These are phyloP conservation scores for Pampusana beccarii DNA, from an alignment of 2,113 vertebrate species.

Conservation along the genomic window DNA sequence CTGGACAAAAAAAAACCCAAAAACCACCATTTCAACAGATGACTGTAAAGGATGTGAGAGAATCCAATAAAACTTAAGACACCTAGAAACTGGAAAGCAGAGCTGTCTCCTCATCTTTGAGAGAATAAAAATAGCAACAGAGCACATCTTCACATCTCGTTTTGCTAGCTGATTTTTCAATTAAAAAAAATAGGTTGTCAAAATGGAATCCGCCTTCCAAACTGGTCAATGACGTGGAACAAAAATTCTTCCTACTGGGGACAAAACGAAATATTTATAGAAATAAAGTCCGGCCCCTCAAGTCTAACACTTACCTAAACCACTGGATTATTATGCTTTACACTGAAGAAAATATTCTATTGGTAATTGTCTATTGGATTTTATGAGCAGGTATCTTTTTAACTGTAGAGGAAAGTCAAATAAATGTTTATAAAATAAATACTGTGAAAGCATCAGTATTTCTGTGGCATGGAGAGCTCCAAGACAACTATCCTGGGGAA, in stretches of 20 bases:
- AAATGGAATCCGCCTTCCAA: background rate
- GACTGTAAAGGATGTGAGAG: background rate
- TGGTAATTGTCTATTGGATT: background rate
- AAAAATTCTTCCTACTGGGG: background rate
- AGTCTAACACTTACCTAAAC: background rate
- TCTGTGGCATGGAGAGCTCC: background rate
- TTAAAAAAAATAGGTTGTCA: background rate
- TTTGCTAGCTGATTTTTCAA: background rate
- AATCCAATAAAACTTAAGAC: background rate
- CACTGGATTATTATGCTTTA: background rate
- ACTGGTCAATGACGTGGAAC: background rate
- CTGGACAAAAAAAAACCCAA: background rate
- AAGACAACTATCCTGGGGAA: background rate
- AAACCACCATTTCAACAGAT: background rate
- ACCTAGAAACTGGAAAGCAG: background rate
- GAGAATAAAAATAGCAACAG: background rate
- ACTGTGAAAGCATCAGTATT: background rate
- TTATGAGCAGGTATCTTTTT: background rate
- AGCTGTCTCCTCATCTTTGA: background rate
- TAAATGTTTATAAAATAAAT: background rate
- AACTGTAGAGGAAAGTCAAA: conserved; percentile 14
- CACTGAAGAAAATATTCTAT: background rate
- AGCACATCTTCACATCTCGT: background rate
- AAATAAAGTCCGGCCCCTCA: background rate
- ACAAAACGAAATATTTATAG: background rate